Evolutionary conservation across 2,888 invertebrate genomes (phyloP).

Genomic region (Sclerodermus sp.): DNA sequence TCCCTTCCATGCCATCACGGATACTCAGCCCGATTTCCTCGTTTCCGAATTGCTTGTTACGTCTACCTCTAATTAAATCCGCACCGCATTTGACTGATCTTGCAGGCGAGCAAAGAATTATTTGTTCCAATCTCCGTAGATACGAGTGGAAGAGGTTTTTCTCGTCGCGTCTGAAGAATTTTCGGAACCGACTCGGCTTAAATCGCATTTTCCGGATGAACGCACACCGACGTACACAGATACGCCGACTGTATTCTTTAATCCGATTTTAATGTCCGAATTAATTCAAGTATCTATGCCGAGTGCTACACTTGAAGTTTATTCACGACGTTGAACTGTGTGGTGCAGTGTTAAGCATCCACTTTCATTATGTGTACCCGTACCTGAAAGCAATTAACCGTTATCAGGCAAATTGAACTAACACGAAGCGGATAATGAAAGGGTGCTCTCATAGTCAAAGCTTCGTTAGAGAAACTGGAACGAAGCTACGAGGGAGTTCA

Average conservation of each 20-base stretch:
- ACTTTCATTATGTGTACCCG: constrained; percentile 17
- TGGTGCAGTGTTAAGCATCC: constrained; percentile 13
- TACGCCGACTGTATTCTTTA: no score
- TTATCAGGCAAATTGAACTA: constrained; percentile 33
- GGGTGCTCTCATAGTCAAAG: constrained; percentile 17
- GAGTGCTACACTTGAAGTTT: constrained; percentile 9
- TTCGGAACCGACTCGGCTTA: no score
- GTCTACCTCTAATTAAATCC: constrained; percentile 20
- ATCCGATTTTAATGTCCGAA: no score
- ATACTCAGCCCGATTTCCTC: neutral
- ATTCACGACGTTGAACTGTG: neutral
- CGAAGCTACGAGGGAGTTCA: neutral
- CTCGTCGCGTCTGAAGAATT: no score
- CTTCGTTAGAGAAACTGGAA: constrained; percentile 17
- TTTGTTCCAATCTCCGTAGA: neutral
- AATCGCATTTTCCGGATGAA: no score
- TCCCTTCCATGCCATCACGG: neutral
- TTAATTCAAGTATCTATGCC: neutral
- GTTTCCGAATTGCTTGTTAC: constrained; percentile 11
- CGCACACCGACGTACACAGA: no score
- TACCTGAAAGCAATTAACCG: constrained; percentile 27
- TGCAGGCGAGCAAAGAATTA: constrained; percentile 5
- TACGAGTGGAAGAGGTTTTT: no score
- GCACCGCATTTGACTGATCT: constrained; percentile 12
- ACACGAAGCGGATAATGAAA: constrained; percentile 23